phyloP scores from a whole-genome alignment of 1,140 invertebrate genomes.

The Adelges cooleyi region DNA sequence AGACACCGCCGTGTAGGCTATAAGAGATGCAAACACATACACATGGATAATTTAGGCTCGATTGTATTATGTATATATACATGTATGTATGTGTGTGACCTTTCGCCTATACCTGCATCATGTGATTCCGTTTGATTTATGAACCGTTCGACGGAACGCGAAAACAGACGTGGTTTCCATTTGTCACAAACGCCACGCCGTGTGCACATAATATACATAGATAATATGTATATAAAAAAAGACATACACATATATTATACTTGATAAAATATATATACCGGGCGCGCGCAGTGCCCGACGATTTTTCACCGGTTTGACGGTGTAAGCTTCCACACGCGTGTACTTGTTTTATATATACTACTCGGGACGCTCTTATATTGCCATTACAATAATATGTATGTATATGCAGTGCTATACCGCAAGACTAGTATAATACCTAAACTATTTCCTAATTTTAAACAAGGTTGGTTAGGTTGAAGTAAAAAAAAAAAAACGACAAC shows the following conservation, averaged over 20 bases:
- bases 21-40: neutral
- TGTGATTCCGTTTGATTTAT: conserved; percentile 5
- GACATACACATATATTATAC: no score
- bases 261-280: no score
- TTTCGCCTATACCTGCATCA: no score
- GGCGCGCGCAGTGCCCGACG: neutral
- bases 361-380: no score
- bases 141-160: neutral
- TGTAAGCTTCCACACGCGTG: no score
- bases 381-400: no score
- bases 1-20: neutral
- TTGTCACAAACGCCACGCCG: neutral
- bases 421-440: no score
- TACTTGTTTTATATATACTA: no score
- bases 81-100: neutral
- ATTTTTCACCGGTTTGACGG: neutral
- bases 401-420: no score
- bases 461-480: no score
- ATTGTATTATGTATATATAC: neutral
- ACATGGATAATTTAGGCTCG: neutral
- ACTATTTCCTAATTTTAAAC: no score
- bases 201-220: neutral
- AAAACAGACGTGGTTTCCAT: neutral
- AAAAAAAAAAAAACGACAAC: neutral
- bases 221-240: no score